phyloP scores from a whole-genome alignment of 2,113 vertebrate species.

The Salminus brasiliensis region DNA sequence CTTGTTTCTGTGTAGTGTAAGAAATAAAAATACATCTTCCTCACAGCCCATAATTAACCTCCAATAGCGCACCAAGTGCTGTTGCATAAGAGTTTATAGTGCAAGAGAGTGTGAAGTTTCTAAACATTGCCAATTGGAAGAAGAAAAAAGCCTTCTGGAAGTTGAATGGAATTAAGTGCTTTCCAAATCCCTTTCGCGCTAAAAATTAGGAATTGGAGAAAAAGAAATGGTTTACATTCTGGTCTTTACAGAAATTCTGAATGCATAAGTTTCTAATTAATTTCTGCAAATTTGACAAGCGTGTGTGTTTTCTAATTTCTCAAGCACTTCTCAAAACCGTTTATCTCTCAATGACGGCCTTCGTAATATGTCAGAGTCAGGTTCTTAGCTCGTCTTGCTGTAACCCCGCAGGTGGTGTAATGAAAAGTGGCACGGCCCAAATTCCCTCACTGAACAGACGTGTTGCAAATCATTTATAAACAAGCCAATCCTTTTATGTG shows the following conservation, averaged over 20 bases:
- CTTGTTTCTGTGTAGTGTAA: neutral
- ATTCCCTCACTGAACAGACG: slow-evolving; percentile 45
- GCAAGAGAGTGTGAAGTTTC: neutral
- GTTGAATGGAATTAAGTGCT: neutral
- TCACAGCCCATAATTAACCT: slow-evolving; percentile 29
- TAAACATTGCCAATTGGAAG: neutral
- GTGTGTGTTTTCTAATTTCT: neutral
- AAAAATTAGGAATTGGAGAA: neutral
- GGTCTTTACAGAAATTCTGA: neutral
- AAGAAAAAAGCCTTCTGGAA: neutral
- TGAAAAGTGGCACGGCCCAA: slow-evolving; percentile 4
- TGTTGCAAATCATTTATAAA: slow-evolving; percentile 71
- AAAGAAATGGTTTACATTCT: neutral
- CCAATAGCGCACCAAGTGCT: neutral
- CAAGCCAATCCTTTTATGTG: slow-evolving; percentile 73
- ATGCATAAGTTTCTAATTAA: neutral
- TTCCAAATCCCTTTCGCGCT: neutral
- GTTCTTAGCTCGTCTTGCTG: neutral
- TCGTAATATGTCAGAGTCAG: neutral
- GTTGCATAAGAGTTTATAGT: neutral
- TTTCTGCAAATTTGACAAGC: neutral
- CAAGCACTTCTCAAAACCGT: neutral
- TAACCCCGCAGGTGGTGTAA: slow-evolving; percentile 18
- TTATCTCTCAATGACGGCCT: neutral
- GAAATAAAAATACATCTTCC: neutral